phyloP scores from a whole-genome alignment of 1,140 invertebrate genomes.

The Agrypnia vestita region DNA sequence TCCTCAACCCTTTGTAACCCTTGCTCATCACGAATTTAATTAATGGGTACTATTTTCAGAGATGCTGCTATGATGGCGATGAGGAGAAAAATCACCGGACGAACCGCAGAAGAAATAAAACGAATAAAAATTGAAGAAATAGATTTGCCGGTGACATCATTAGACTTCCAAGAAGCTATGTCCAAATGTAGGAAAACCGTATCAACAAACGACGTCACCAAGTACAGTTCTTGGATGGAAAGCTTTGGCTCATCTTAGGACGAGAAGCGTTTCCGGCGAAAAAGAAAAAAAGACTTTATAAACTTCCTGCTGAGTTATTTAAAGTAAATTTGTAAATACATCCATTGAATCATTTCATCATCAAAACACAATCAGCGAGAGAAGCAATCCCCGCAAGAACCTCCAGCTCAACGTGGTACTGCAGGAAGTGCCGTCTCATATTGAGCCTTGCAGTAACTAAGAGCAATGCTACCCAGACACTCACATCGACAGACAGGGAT shows the following conservation, averaged over 20 bases:
- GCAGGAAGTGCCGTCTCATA: too few relatives aligned
- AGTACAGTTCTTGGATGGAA: constrained; percentile 97
- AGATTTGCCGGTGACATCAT: constrained; percentile 90
- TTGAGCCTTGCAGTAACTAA: too few relatives aligned
- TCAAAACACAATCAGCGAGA: background rate
- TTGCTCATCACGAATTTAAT: too few relatives aligned
- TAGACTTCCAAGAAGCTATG: constrained; percentile 92
- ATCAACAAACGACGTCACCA: constrained; percentile 90
- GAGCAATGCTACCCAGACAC: too few relatives aligned
- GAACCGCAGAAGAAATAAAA: constrained; percentile 94
- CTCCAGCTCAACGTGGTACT: too few relatives aligned
- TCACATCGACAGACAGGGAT: too few relatives aligned
- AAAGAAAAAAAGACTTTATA: constrained; percentile 54
- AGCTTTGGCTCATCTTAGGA: constrained; percentile 89
- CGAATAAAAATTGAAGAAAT: constrained; percentile 94
- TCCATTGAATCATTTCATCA: constrained; percentile 1
- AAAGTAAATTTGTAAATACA: constrained; percentile 37
- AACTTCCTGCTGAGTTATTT: constrained; percentile 48
- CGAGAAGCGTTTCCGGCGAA: constrained; percentile 59
- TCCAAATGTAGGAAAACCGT: constrained; percentile 96
- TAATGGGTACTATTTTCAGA: constrained; percentile 69
- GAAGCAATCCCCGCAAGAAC: too few relatives aligned
- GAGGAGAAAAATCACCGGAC: constrained; percentile 92
- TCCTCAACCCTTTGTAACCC: too few relatives aligned
- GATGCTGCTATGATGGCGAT: constrained; percentile 99